Base-by-base conservation (phyloP, 2,797 vertebrate species). In the Phrynocephalus guinanensis region DNA sequence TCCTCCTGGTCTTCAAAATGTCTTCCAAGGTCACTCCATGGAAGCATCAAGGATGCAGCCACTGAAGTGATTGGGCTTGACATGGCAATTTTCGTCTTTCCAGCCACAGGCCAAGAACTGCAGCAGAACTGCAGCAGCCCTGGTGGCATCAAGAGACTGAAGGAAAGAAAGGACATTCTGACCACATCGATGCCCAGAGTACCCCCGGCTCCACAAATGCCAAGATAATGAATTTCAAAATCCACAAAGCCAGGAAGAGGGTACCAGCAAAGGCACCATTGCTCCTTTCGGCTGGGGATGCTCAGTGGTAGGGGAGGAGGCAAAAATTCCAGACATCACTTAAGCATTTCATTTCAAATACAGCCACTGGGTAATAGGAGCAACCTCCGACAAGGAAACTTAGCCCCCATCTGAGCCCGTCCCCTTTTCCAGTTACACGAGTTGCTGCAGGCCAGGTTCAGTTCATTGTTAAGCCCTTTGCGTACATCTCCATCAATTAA, bases 1-100 rank as follows among this genome's bases (percentile, higher is more conserved):
- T 60, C n/a, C 48, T 66, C 11, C 38, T 44, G 26, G 79, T 80
- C 82, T 72, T 83, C 52, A 26, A 60, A 78, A 89, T 1, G 33
- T 4, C 82, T 91, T 87, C 88, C 95, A 96, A 96, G 95, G 96
- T 95, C 94, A 92, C 83, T 84, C 18, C 56, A 6, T 26, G 1
- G 79, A 10, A 67, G 76, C 89, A n/a, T 30, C 85, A 86, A 91
- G 91, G 80, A 1, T 13, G 20, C 85, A 71, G 76, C 63, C 52
- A 28, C 77, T 89, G 91, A 95, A 77, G 16, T 88, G 89, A 95
- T 93, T 3, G 0, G 1, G 56, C 87, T 48, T 94, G 96, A 95
- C 96, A 86, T 20, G 7, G 72, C 87, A 66, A 22, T 84, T 91
- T 81, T 60, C 87, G 2, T 72, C 89, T 78, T 16, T 60, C 82